Conservation (phyloP, 1,140 invertebrate species). For the Drosophila parvula region DNA sequence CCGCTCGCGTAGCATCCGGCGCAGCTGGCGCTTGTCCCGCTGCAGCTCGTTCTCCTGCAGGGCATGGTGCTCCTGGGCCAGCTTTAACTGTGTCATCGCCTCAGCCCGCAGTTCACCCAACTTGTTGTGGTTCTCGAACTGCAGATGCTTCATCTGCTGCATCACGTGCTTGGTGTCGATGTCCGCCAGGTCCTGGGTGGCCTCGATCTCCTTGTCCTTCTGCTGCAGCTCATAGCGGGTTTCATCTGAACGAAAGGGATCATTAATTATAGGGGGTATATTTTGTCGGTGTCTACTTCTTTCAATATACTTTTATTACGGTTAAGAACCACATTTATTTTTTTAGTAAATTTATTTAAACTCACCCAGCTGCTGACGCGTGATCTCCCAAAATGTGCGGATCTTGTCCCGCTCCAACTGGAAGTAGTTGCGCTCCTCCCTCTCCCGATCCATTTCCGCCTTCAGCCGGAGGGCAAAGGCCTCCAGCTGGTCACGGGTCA, state of each 20-base stretch:
- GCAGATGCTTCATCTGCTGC: constrained; percentile 96
- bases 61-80: constrained; percentile 89
- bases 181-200: constrained; percentile 93
- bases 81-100: constrained; percentile 90
- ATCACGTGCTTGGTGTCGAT: constrained; percentile 94
- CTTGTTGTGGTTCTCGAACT: constrained; percentile 94
- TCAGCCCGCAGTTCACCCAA: constrained; percentile 86
- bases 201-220: constrained; percentile 95
- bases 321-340: no score
- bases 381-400: constrained; percentile 96
- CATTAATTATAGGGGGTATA: no score
- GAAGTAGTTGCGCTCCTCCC: constrained; percentile 97
- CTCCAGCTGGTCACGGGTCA: constrained; percentile 96
- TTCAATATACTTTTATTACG: no score
- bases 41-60: constrained; percentile 91
- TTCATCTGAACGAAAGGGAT: constrained; percentile 22
- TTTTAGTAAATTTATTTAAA: neutral
- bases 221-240: constrained; percentile 85
- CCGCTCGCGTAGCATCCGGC: constrained; percentile 90
- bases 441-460: constrained; percentile 95
- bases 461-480: constrained; percentile 93
- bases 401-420: constrained; percentile 97
- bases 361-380: constrained; percentile 73
- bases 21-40: constrained; percentile 91
- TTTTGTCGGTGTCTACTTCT: no score